Base-by-base conservation (phyloP, 2,113 vertebrate species). In the Theristicus caerulescens region DNA sequence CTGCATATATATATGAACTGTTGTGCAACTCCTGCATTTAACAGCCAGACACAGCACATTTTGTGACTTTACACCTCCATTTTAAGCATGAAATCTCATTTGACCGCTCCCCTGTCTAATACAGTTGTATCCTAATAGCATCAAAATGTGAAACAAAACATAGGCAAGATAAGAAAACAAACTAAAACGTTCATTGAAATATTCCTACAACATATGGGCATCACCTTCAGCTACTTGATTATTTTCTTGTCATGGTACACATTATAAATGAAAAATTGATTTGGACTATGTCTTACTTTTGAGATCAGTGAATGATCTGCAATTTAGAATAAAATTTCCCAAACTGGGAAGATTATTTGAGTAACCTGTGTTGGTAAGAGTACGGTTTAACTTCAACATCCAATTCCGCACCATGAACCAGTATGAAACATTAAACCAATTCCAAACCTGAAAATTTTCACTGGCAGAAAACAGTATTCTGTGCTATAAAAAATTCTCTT, bases 321-420 rank as follows among this genome's bases (percentile, higher is more conserved):
- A 57, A 44, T 40, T 82, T 38, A 47, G 49, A 86, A 73, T 7
- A 67, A 47, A 47, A 65, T 36, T 36, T 65, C 20, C 20, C 64
- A 42, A 15, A 16, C 31, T 9, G 24, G 34, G 38, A 76, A 57
- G 34, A 16, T 65, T 69, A 51, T 81, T 83, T 7, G 38, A 51
- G 49, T 24, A 36, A 21, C 5, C 26, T 36, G 29, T 47, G 26
- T 25, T 31, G 46, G 20, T 66, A 21, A 62, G 42, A 64, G 32
- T 3, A 7, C 20, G 71, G n/a, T 76, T 74, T 47, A 55, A 62
- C 47, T 49, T 19, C 36, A 38, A 4, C 70, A 27, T 20, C 27
- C 79, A 47, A 9, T 64, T 91, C 44, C 0, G 0, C 1, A 11
- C 49, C 31, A n/a, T 2, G 3, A 47, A 52, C 27, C 13, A 44